A percentile compares a stretch with the other conserved stretches of the same genome.
These are phyloP conservation scores for Datnioides undecimradiatus DNA, from an alignment of 2,113 vertebrate species.

Conservation along the genomic window DNA sequence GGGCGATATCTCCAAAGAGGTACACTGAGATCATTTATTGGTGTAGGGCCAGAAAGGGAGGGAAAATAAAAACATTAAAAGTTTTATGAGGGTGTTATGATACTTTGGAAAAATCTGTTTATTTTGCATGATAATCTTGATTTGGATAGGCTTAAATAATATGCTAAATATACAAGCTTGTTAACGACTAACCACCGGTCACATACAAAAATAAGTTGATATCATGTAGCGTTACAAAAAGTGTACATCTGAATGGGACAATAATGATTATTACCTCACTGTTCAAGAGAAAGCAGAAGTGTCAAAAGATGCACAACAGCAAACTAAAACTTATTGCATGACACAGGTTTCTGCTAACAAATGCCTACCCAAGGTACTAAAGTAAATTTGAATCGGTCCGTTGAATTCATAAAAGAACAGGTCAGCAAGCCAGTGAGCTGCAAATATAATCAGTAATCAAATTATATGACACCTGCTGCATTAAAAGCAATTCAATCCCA, in stretches of 20 bases:
- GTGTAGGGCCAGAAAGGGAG: conserved; percentile 15
- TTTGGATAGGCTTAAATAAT: neutral
- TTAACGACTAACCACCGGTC: neutral
- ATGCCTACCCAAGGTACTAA: neutral
- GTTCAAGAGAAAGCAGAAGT: neutral
- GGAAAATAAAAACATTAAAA: neutral
- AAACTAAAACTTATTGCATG: neutral
- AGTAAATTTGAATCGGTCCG: neutral
- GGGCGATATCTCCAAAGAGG: conserved; percentile 34
- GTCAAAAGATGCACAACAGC: neutral
- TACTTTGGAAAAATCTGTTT: neutral
- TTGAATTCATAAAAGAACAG: neutral
- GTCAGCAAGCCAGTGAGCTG: conserved; percentile 5
- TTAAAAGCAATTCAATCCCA: conserved; percentile 42
- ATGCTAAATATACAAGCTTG: neutral
- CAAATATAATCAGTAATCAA: conserved; percentile 34
- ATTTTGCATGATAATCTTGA: neutral
- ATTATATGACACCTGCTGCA: conserved; percentile 41
- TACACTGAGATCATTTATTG: conserved; percentile 62
- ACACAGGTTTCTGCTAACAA: neutral
- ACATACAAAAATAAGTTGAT: too few relatives aligned
- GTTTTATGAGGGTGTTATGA: neutral
- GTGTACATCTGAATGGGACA: neutral
- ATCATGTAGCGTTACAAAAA: too few relatives aligned
- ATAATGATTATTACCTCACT: neutral